Conservation (phyloP, 1,140 invertebrate genomes). For the Nasonia giraulti region DNA sequence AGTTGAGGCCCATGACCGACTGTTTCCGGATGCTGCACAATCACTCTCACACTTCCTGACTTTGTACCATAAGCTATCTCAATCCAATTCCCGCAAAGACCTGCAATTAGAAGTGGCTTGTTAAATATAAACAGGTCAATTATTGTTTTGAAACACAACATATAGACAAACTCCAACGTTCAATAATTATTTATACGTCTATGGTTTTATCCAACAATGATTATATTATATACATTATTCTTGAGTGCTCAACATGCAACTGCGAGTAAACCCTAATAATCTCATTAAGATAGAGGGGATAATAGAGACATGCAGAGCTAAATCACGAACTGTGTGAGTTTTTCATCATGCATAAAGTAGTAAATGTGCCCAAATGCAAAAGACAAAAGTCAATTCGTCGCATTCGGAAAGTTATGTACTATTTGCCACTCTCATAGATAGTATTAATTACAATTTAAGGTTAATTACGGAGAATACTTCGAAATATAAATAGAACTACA, state of each 20-base stretch:
- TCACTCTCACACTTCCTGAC: conserved; percentile 95
- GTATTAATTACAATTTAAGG: background rate
- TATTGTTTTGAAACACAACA: background rate
- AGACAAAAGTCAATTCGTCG: background rate
- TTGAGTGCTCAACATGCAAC: background rate
- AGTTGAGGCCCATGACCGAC: conserved; percentile 97
- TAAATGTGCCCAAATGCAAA: conserved; percentile 26
- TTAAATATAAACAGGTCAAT: background rate
- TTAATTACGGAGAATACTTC: background rate
- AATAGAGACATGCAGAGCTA: conserved; percentile 18
- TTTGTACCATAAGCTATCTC: conserved; percentile 99
- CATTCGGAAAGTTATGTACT: background rate
- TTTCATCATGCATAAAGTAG: conserved; percentile 31
- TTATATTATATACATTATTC: background rate
- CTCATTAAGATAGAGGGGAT: background rate
- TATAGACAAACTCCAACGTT: background rate
- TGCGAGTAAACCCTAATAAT: conserved; percentile 11
- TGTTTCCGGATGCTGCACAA: conserved; percentile 98
- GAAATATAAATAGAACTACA: background rate
- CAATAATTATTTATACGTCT: conserved; percentile 13
- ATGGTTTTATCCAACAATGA: background rate
- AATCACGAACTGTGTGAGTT: background rate
- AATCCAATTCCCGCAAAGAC: conserved; percentile 98
- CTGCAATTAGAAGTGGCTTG: conserved; percentile 72
- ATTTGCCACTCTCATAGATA: background rate